Conservation (phyloP, 1,140 invertebrate genomes). For the Drosophila carrolli region DNA sequence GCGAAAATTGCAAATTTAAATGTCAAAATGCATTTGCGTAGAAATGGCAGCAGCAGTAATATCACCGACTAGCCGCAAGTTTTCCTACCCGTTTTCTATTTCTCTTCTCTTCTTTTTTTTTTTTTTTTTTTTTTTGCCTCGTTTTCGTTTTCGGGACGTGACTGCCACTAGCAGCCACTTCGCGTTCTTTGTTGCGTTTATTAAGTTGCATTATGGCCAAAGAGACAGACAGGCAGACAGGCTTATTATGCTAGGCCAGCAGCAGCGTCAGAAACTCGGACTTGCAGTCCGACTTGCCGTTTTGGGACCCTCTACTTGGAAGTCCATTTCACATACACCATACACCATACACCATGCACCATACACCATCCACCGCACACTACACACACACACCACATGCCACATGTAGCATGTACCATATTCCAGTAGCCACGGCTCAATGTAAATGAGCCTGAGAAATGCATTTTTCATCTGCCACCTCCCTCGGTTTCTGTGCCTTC, state of each 20-base stretch:
- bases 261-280: constrained; percentile 2
- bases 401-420: constrained; percentile 5
- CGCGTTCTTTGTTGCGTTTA: constrained; percentile 75
- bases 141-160: constrained; percentile 42
- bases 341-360: not conserved
- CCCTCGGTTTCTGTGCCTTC: constrained; percentile 1
- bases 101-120: not conserved
- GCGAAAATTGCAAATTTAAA: constrained; percentile 83
- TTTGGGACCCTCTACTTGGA: constrained; percentile 5
- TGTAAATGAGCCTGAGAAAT: constrained; percentile 81
- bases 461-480: constrained; percentile 32
- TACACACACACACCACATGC: not conserved
- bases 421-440: constrained; percentile 67
- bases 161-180: constrained; percentile 27
- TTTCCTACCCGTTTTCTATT: constrained; percentile 4
- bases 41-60: constrained; percentile 38
- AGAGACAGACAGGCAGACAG: constrained; percentile 45
- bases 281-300: not conserved
- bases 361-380: not conserved
- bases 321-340: not conserved
- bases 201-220: constrained; percentile 75
- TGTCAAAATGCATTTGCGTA: constrained; percentile 81
- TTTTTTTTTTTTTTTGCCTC: not conserved
- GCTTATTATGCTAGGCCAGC: constrained; percentile 67
- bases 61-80: not conserved